phyloP scores from a whole-genome alignment of 2,113 vertebrate species.

The Thryonomys swinderianus region DNA sequence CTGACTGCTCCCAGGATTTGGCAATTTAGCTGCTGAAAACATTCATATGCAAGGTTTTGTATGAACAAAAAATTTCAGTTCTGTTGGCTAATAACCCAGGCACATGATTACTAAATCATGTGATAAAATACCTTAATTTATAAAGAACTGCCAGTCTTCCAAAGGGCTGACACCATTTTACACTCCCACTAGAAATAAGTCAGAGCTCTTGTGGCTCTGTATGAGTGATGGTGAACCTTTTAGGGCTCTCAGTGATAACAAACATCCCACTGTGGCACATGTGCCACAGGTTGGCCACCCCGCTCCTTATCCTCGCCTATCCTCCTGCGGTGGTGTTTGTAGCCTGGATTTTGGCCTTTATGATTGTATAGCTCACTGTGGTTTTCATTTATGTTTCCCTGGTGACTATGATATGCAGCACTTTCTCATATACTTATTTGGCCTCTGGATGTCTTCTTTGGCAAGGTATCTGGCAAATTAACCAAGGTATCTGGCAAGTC shows the following conservation, averaged over 20 bases:
- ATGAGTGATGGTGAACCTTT: neutral
- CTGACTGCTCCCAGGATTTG: neutral
- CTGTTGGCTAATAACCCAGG: neutral
- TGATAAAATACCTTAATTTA: neutral
- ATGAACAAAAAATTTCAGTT: neutral
- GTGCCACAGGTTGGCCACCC: neutral
- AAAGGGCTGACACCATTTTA: neutral
- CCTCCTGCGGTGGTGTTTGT: neutral
- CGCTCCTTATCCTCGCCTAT: neutral
- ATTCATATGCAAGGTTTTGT: neutral
- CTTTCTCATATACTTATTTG: neutral
- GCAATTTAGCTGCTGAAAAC: neutral
- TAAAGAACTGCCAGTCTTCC: neutral
- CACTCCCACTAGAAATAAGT: neutral
- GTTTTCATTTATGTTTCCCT: neutral
- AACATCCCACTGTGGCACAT: neutral
- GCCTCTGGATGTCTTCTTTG: neutral
- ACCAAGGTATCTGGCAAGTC: neutral
- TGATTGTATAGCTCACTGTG: neutral
- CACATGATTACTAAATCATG: neutral
- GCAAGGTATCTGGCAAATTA: neutral
- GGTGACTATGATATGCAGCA: neutral
- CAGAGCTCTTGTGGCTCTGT: neutral
- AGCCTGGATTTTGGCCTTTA: neutral
- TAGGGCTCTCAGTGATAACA: neutral